These are phyloP conservation scores for Ochropleura leucogaster DNA, from an alignment of 2,888 invertebrate genomes.

Conservation along the genomic window DNA sequence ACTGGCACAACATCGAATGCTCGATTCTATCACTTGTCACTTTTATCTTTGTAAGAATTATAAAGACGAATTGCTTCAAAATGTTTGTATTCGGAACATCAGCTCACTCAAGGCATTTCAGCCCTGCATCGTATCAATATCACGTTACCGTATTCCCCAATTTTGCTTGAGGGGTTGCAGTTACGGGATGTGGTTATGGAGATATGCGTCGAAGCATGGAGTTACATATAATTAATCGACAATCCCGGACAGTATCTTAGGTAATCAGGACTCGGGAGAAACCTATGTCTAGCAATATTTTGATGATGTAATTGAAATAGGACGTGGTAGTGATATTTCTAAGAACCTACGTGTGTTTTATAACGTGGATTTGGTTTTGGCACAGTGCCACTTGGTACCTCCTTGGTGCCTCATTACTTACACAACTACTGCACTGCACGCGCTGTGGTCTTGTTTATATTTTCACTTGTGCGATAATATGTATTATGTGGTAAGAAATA, in stretches of 20 bases:
- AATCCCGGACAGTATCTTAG: background rate
- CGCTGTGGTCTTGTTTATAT: constrained; percentile 50
- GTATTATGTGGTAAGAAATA: constrained; percentile 23
- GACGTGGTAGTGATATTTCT: background rate
- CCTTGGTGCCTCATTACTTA: constrained; percentile 31
- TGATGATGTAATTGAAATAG: constrained; percentile 23
- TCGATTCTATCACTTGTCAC: no score
- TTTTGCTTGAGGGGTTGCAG: background rate
- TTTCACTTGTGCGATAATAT: constrained; percentile 45
- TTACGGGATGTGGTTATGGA: background rate
- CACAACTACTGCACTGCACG: constrained; percentile 32
- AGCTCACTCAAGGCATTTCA: background rate
- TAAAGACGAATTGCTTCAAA: background rate
- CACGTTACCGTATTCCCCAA: background rate
- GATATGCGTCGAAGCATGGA: background rate
- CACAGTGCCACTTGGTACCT: constrained; percentile 42
- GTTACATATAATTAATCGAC: background rate
- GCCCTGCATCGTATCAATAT: background rate
- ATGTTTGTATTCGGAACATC: background rate
- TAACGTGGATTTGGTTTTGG: constrained; percentile 31
- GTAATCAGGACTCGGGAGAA: background rate
- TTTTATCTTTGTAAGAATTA: background rate
- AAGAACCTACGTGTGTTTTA: constrained; percentile 22
- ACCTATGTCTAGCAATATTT: background rate
- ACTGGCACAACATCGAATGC: no score